Evolutionary conservation across 2,113 vertebrate genomes (phyloP).

Genomic region (Neoarius graeffei): DNA sequence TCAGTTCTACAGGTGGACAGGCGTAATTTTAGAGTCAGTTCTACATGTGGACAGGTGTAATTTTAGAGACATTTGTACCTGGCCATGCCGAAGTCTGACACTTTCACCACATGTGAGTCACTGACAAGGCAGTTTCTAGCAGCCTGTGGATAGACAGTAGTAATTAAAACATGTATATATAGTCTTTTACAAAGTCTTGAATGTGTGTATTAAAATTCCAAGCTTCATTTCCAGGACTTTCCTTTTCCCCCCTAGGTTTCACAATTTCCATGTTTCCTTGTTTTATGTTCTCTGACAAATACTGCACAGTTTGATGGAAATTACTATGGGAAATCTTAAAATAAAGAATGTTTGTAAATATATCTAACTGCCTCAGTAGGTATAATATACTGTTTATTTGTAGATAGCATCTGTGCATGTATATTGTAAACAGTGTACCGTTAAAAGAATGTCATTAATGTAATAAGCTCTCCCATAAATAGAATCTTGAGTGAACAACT

Average conservation of each 20-base stretch:
- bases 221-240: background rate
- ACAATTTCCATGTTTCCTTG: background rate
- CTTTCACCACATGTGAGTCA: slow-evolving; percentile 85
- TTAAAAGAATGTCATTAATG: background rate
- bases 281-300: background rate
- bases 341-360: background rate
- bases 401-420: background rate
- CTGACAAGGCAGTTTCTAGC: slow-evolving; percentile 93
- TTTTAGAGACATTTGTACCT: slow-evolving; percentile 72
- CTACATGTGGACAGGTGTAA: background rate
- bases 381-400: background rate
- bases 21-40: background rate
- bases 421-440: background rate
- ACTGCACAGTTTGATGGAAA: no score
- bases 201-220: background rate
- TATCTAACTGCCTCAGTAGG: background rate
- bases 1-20: background rate
- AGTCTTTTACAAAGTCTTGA: background rate
- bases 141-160: slow-evolving; percentile 72
- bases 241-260: background rate
- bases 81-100: slow-evolving; percentile 95
- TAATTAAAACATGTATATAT: background rate
- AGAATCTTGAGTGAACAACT: background rate
- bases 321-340: background rate
- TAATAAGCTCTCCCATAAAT: background rate